Conservation (phyloP, 2,888 invertebrate genomes). For the Lasioglossum calceatum region DNA sequence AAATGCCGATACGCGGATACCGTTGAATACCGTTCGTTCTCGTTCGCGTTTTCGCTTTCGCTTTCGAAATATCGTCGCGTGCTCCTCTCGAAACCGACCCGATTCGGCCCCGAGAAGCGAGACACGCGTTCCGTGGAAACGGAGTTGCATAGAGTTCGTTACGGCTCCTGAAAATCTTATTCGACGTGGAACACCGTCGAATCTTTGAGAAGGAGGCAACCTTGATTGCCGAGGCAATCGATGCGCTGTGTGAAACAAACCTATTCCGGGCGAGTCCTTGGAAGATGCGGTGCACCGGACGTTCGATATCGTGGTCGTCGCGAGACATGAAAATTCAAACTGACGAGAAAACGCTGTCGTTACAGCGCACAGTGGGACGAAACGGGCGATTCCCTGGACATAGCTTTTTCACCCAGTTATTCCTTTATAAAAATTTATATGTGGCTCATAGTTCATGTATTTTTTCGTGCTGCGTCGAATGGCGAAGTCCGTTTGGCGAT, state of each 20-base stretch:
- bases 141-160: background rate
- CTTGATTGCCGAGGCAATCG: background rate
- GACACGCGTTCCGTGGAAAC: background rate
- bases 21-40: constrained; percentile 3
- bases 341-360: background rate
- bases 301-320: background rate
- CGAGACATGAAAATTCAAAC: background rate
- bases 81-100: background rate
- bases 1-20: constrained; percentile 53
- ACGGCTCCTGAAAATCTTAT: background rate
- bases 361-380: background rate
- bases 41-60: background rate
- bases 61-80: background rate
- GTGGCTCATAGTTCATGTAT: too few species aligned
- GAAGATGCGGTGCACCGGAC: background rate
- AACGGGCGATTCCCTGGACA: too few species aligned
- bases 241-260: background rate
- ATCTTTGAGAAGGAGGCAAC: background rate
- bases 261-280: constrained; percentile 7
- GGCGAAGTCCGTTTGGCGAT: too few species aligned
- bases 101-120: background rate
- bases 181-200: background rate
- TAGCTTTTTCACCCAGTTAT: too few species aligned
- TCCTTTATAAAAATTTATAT: too few species aligned
- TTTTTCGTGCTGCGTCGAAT: too few species aligned